phyloP scores from a whole-genome alignment of 2,888 invertebrate genomes.

The Calameuta pallipes region DNA sequence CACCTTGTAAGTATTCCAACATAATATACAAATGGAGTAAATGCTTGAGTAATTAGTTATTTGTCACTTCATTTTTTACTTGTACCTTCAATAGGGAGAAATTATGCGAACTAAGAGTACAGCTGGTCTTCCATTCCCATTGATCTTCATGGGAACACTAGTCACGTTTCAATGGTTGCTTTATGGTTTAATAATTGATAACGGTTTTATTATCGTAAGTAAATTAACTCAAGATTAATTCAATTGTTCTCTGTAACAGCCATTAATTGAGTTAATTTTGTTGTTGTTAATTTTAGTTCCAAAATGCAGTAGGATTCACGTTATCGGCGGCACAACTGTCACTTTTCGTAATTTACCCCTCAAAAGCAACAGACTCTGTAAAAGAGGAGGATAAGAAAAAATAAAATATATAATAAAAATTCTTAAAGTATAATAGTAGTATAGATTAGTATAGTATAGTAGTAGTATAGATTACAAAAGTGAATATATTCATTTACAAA shows the following conservation, averaged over 20 bases:
- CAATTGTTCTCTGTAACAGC: constrained; percentile 18
- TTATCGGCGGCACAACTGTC: constrained; percentile 75
- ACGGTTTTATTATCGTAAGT: constrained; percentile 82
- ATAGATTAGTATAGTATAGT: too few relatives aligned
- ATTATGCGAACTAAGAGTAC: constrained; percentile 86
- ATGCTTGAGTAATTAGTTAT: constrained; percentile 13
- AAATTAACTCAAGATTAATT: constrained; percentile 28
- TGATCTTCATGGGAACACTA: constrained; percentile 84
- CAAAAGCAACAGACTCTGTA: constrained; percentile 33
- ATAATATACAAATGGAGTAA: constrained; percentile 6
- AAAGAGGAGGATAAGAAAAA: background rate
- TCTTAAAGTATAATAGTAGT: background rate
- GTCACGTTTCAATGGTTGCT: constrained; percentile 84
- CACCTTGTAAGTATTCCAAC: constrained; percentile 71
- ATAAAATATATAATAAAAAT: background rate
- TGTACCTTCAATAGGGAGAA: constrained; percentile 70
- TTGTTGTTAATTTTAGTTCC: constrained; percentile 68
- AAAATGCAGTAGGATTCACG: constrained; percentile 75
- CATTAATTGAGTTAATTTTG: constrained; percentile 17
- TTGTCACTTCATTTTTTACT: background rate
- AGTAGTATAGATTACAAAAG: too few relatives aligned
- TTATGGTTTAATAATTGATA: constrained; percentile 82
- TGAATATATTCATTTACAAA: background rate
- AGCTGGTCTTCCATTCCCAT: constrained; percentile 87
- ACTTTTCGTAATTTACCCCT: constrained; percentile 78